Evolutionary conservation across 2,113 vertebrate species (phyloP).

Genomic region (Xiphophorus couchianus): DNA sequence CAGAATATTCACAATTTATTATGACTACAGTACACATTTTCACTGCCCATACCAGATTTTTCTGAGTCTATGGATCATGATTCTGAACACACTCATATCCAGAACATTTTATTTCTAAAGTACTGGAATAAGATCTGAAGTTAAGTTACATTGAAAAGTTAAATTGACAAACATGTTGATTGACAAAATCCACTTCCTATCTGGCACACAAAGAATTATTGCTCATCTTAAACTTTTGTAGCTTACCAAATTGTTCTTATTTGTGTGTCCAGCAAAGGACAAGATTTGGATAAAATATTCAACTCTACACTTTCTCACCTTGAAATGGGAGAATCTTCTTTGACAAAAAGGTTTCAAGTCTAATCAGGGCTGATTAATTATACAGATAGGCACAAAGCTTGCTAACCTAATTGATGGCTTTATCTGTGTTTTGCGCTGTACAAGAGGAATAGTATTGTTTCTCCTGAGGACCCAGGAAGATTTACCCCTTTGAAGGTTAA

Average conservation of each 20-base stretch:
- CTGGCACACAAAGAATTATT: too few species aligned
- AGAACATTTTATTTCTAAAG: too few species aligned
- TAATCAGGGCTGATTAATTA: slow-evolving; percentile 76
- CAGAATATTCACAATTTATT: too few species aligned
- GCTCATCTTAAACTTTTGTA: background rate
- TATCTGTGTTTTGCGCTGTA: slow-evolving; percentile 63
- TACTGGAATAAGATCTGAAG: too few species aligned
- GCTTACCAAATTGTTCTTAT: background rate
- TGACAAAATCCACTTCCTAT: too few species aligned
- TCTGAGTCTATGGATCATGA: too few species aligned
- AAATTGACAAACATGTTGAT: too few species aligned
- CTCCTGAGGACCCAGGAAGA: slow-evolving; percentile 42
- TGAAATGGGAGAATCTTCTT: slow-evolving; percentile 55
- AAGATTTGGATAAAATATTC: slow-evolving; percentile 11
- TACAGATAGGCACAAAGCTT: slow-evolving; percentile 60
- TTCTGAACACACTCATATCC: too few species aligned
- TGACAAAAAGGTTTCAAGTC: slow-evolving; percentile 67
- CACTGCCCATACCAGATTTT: too few species aligned
- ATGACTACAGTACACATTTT: too few species aligned
- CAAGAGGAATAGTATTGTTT: slow-evolving; percentile 47
- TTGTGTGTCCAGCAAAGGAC: background rate
- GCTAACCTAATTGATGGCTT: slow-evolving; percentile 64
- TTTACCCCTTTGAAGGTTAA: slow-evolving; percentile 57
- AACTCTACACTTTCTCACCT: slow-evolving; percentile 55
- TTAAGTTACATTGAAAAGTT: too few species aligned